phyloP scores from a whole-genome alignment of 2,797 vertebrate genomes.

The Potorous gilbertii region DNA sequence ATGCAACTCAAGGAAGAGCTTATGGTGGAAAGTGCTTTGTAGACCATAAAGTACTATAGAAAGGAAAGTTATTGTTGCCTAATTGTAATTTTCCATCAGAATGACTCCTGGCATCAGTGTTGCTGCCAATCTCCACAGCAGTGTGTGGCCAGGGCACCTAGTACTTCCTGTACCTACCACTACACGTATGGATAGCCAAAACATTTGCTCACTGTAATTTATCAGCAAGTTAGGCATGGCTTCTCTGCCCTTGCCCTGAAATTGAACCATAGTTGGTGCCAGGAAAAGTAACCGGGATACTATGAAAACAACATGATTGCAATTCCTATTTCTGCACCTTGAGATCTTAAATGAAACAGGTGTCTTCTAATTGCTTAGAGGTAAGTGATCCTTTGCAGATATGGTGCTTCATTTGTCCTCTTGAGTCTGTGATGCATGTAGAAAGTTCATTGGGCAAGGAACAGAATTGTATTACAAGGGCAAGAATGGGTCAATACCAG shows the following conservation, averaged over 20 bases:
- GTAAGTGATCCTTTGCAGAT: constrained; percentile 3
- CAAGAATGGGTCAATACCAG: neutral
- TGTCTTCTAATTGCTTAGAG: neutral
- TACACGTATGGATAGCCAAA: neutral
- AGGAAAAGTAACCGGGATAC: constrained; percentile 20
- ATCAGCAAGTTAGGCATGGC: neutral
- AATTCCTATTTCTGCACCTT: constrained; percentile 32
- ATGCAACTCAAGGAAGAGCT: neutral
- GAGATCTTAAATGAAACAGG: constrained; percentile 1
- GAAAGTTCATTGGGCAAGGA: neutral
- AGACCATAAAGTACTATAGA: neutral
- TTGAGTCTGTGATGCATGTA: neutral
- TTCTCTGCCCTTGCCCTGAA: constrained; percentile 18
- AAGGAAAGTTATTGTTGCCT: neutral
- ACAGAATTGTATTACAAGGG: neutral
- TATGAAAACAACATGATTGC: constrained; percentile 14
- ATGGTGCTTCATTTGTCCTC: constrained; percentile 15
- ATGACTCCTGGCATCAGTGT: constrained; percentile 19
- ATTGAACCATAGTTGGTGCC: constrained; percentile 47
- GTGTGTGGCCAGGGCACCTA: neutral
- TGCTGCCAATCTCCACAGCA: constrained; percentile 7
- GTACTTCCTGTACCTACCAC: constrained; percentile 21
- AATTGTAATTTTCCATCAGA: constrained; percentile 1
- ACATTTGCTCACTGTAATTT: constrained; percentile 1
- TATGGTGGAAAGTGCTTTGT: neutral